Base-by-base conservation (phyloP, 2,113 vertebrate species). In the Microtus pennsylvanicus region DNA sequence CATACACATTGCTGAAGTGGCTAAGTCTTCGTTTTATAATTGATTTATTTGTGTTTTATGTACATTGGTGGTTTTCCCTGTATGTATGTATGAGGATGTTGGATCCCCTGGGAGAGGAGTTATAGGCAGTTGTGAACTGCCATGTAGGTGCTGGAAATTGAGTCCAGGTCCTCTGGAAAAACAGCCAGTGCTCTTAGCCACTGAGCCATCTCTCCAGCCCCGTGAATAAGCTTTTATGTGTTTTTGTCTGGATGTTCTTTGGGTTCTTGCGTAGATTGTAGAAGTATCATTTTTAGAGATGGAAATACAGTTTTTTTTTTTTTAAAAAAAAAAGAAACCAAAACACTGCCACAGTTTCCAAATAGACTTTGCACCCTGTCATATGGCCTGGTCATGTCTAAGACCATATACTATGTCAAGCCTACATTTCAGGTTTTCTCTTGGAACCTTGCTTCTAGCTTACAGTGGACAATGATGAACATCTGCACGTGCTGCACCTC, bases 381-480 rank as follows among this genome's bases (percentile, higher is more conserved):
- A 22, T 3, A 7, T n/a, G 6, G 7, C 0, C 0, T 55, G 22
- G 11, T 38, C 26, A 11, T 19, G 3, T 55, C 24, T 26, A 47
- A 13, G 65, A 87, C 9, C 22, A 17, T 38, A 26, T 16, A 38
- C 47, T 30, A 17, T 28, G 5, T 22, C 21, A 30, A 30, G 28
- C 3, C 72, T 75, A 2, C 0, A 1, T 30, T 50, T 28, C 35
- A 19, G 74, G 21, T 90, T 5, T 93, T 45, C 50, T 75, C 55
- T 58, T 63, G 55, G 55, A 63, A 14, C 81, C 55, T 63, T 63
- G 55, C 42, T 61, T 61, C n/a, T 90, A 50, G 26, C 38, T 70
- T 70, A 70, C 22, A 26, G n/a, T 22, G 42, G 67, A 21, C 58
- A 67, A 3, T 69, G 35, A 87, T 93, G 12, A 76, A 90, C 87